Evolutionary conservation across 2,888 invertebrate species (phyloP).

Genomic region (Trichopoda pennipes): DNA sequence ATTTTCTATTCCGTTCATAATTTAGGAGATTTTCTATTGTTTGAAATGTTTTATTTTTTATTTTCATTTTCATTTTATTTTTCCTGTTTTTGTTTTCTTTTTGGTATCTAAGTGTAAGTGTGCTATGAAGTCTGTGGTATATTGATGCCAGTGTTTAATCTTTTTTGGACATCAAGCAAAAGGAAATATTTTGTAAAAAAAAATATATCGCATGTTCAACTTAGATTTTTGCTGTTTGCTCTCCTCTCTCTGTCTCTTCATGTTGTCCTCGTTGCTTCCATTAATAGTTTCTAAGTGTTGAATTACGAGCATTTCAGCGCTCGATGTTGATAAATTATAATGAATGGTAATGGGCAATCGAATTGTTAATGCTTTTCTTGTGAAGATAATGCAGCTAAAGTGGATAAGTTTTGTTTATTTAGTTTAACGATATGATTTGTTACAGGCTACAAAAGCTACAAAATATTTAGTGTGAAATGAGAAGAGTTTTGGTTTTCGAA

Average conservation of each 20-base stretch:
- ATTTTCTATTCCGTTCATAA: conserved; percentile 63
- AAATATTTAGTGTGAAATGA: neutral
- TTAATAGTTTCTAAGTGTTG: conserved; percentile 70
- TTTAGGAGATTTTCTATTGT: conserved; percentile 68
- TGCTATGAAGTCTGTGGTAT: conserved; percentile 29
- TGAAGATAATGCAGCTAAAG: conserved; percentile 6
- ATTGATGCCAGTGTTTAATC: conserved; percentile 55
- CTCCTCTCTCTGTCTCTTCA: conserved; percentile 32
- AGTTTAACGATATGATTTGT: conserved; percentile 40
- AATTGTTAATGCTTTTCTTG: conserved; percentile 61
- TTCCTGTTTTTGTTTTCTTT: conserved; percentile 3
- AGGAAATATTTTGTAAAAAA: conserved; percentile 1
- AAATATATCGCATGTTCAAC: conserved; percentile 56
- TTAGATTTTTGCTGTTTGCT: conserved; percentile 11
- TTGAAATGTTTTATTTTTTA: conserved; percentile 53
- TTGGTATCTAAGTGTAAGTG: conserved; percentile 23
- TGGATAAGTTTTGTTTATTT: conserved; percentile 30
- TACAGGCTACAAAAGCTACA: neutral
- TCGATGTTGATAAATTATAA: conserved; percentile 73
- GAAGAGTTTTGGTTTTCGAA: no score
- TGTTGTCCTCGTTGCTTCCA: conserved; percentile 56
- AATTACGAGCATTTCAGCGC: conserved; percentile 73
- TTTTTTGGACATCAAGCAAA: conserved; percentile 65
- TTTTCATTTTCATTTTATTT: no score
- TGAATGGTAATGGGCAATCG: conserved; percentile 71